A percentile compares a stretch with the other conserved stretches of the same genome.
Conservation (phyloP, 92 coral and sea anemone genomes). For the Zoanthus gigantus region DNA sequence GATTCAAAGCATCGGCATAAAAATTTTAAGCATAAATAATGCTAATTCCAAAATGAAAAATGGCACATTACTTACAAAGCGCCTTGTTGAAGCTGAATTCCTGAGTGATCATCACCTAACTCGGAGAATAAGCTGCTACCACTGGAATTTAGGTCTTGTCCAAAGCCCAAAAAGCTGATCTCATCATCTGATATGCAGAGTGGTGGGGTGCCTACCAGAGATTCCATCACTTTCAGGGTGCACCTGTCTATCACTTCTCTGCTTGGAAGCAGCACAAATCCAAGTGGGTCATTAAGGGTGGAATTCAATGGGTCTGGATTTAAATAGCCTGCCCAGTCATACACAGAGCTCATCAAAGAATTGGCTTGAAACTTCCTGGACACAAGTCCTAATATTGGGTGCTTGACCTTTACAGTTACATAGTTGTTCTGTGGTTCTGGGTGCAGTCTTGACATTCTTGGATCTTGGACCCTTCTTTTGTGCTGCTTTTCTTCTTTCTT, state of each 20-base stretch:
- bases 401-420: conserved; percentile 66
- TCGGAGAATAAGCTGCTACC: conserved; percentile 13
- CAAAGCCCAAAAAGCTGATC: conserved; percentile 15
- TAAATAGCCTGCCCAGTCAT: conserved; percentile 69
- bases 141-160: conserved; percentile 1
- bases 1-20: not conserved
- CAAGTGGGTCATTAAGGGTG: conserved; percentile 39
- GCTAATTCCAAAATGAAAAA: not conserved
- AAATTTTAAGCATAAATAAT: not conserved
- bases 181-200: conserved; percentile 16
- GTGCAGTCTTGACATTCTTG: conserved; percentile 59
- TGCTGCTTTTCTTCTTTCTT: conserved; percentile 37
- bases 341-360: conserved; percentile 61
- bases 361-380: conserved; percentile 49
- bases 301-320: conserved; percentile 56
- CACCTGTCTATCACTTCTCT: conserved; percentile 23
- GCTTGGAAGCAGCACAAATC: conserved; percentile 41
- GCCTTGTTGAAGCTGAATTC: conserved; percentile 6
- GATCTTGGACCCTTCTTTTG: conserved; percentile 59
- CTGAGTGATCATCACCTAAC: conserved; percentile 1
- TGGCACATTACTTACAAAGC: conserved; percentile 3
- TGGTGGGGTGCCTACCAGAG: conserved; percentile 16
- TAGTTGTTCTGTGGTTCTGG: conserved; percentile 47
- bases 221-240: conserved; percentile 20
- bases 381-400: conserved; percentile 56